Base-by-base conservation (phyloP, 2,888 invertebrate species). In the Pediacus dermestoides region DNA sequence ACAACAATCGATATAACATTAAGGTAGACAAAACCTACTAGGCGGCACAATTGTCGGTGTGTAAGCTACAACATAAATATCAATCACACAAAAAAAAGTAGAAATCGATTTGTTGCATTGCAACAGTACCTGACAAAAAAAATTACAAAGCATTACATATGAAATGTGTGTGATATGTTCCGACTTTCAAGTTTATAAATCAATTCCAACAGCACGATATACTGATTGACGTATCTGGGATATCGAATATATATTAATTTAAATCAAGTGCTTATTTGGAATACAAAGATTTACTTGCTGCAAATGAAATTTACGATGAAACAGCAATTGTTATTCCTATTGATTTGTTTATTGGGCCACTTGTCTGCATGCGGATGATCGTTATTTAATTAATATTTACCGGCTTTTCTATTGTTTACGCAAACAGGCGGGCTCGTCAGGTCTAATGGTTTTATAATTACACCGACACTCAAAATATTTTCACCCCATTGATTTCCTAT, bases 311-410 rank as follows among this genome's bases (percentile, higher is more conserved):
- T 26, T 39, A 30, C 21, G 21, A 34, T 39, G 22, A 27, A 39
- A 39, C 11, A 16, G 32, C 34, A 26, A 33, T 28, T 31, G 25
- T 31, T 32, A 15, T 34, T 30, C n/a, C 23, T 11, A 31, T 31
- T 37, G 26, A 31, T 31, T 30, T 23, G 31, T 30, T 31, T 26
- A 31, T 37, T 25, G 31, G 25, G 4, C 9, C 23, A 3, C 4
- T 22, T 33, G 32, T 32, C 23, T 3, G 32, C 21, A 30, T 39
- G 34, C 28, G 23, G 32, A 39, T 34, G 39, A 39, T 39, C 30
- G 39, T 34, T 39, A 30, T 39, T 39, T 39, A 39, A 39, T 39
- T 39, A 39, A 34, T 39, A 39, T 39, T 34, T 30, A 39, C 30
- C 28, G 31, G 22, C n/a, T 22, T 39, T 34, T 39, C 39, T 22